Conservation (phyloP, 2,888 invertebrate species). For the Anthoptus insignis region DNA sequence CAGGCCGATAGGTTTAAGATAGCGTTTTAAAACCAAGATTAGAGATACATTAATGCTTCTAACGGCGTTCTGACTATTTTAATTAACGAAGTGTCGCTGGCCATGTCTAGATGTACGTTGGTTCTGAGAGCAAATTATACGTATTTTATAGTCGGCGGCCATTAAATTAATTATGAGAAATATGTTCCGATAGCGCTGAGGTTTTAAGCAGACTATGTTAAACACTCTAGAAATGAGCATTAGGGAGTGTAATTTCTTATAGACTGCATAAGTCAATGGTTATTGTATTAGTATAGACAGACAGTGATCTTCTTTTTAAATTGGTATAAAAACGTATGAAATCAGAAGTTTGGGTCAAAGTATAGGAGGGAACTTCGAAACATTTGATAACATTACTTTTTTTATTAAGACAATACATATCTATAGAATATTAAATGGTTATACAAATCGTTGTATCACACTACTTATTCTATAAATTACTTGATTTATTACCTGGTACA, state of each 20-base stretch:
- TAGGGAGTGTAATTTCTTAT: too few relatives aligned
- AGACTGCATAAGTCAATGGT: too few relatives aligned
- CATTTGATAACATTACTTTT: too few relatives aligned
- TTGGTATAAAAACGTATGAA: too few relatives aligned
- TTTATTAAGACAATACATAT: too few relatives aligned
- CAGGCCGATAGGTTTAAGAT: background rate
- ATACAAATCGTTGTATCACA: too few relatives aligned
- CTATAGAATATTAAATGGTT: too few relatives aligned
- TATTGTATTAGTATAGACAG: too few relatives aligned
- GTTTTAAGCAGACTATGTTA: constrained; percentile 9
- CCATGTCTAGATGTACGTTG: constrained; percentile 7
- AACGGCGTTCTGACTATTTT: constrained; percentile 29
- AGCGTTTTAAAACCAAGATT: constrained; percentile 21
- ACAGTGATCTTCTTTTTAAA: too few relatives aligned
- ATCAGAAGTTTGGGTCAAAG: too few relatives aligned
- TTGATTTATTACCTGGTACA: constrained; percentile 2
- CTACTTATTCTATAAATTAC: background rate
- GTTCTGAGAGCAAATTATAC: constrained; percentile 26
- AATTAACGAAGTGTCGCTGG: constrained; percentile 27
- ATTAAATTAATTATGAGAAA: constrained; percentile 17
- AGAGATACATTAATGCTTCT: constrained; percentile 22
- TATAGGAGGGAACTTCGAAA: too few relatives aligned
- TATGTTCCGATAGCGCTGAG: constrained; percentile 2
- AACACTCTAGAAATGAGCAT: too few relatives aligned
- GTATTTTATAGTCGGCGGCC: constrained; percentile 7